Evolutionary conservation across 2,888 invertebrate genomes (phyloP), one percentile per base, ranked within the genome.

Genomic region (Lymantria dispar): DNA sequence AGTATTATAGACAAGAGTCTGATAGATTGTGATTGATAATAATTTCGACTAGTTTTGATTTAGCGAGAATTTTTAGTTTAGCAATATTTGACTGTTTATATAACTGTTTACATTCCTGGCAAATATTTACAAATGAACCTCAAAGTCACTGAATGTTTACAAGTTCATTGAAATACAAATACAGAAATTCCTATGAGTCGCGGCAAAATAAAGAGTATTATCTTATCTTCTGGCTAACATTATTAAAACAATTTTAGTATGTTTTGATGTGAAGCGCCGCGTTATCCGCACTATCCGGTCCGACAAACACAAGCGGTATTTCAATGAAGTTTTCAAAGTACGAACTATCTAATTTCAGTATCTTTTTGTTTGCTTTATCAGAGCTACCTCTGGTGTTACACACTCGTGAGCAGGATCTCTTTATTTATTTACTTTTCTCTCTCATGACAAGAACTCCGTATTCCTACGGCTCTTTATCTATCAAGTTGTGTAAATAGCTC

Each of bases 401-500:
- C 83, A 72, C 65, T 75, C 71, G 62, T 75, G 70, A 76, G 74
- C 72, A 72, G 74, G 78, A 80, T 79, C 72, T 80, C 67, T 76
- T 68, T 84, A 80, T 84, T 85, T 86, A 79, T 84, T 85, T 80
- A 76, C 76, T 79, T 81, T 82, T 78, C 77, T 81, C 78, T 76
- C 74, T 74, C 69, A 72, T 76, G 81, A 83, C 85, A 83, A 84
- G 82, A 85, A 76, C 71, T 76, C 85, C 84, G 83, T 83, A 73
- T 64, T 70, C 71, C 76, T 84, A 83, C 85, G 85, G 80, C 79
- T 68, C 77, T 85, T 85, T 85, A 84, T 86, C 85, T 86, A 83
- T 85, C 81, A 85, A 82, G 80, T 78, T 77, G 80, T 80, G 75
- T 87, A 85, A 81, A 85, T 80, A 85, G 76, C 74, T 66, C 58